Evolutionary conservation across 2,888 invertebrate species (phyloP), one percentile per base, ranked within the genome.

Genomic region (Dinocampus coccinellae): DNA sequence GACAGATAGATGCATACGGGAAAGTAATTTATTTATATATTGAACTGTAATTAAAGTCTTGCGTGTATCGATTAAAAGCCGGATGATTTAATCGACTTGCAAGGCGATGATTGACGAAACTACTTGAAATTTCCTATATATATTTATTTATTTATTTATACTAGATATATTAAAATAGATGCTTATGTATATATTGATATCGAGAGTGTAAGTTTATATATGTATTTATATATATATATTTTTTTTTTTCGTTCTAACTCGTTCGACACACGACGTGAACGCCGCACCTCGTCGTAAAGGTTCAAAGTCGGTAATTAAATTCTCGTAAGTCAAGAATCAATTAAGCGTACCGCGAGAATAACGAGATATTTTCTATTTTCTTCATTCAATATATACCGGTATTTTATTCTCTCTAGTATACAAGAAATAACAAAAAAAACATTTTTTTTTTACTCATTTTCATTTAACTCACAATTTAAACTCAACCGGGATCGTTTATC

Each of bases 261-360:
- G 61, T 69, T 36, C 53, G n/a, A 26, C 3, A 13, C n/a, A 34
- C 34, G 61, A 47, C 52, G 42, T 39, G 42, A 62, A 24, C 62
- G 47, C 62, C 34, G 42, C 62, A 34, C 55, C 34, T 62, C 58
- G 20, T 67, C 69, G 55, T 69, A 69, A 69, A 63, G 42, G 63
- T 63, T 63, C 69, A 55, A 63, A 55, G 34, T 63, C 52, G 62
- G 63, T 69, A 69, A 69, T 69, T 69, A 69, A 69, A 69, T 39
- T 55, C 26, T 36, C 57, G 42, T 63, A 55, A 69, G 69, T 55
- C 20, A 63, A 69, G 69, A 69, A 69, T 69, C 69, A 69, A 69
- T 69, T 69, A 62, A 47, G 39, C 22, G 22, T 39, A 22, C 61
- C 11, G 39, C 22, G 61, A 61, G 61, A 61, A 61, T 61, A 61